Conservation (phyloP, 2,113 vertebrate genomes). For the Pluvialis apricaria region DNA sequence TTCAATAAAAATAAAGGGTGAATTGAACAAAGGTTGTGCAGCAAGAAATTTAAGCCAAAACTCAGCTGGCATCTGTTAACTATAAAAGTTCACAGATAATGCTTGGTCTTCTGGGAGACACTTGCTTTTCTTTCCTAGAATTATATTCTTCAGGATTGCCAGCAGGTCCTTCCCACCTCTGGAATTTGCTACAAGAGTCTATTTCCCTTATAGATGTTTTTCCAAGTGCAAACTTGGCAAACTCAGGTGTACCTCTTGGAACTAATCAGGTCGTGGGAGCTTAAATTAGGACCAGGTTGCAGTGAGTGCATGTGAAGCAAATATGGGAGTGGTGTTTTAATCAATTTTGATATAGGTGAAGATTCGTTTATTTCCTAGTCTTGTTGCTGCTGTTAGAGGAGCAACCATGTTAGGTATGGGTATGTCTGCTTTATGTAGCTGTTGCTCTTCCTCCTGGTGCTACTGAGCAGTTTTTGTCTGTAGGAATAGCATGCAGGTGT, state of each 20-base stretch:
- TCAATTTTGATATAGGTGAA: background rate
- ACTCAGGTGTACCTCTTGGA: conserved; percentile 6
- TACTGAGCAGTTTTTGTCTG: background rate
- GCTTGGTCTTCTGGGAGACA: background rate
- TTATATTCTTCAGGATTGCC: background rate
- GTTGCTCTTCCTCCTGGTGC: background rate
- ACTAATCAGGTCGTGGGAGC: background rate
- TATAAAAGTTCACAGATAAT: background rate
- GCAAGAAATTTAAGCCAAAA: background rate
- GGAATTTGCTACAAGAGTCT: conserved; percentile 9
- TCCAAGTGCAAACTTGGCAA: conserved; percentile 18
- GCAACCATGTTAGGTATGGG: background rate
- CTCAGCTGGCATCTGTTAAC: conserved; percentile 20
- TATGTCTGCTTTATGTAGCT: background rate
- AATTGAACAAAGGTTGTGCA: background rate
- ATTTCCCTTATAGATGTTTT: background rate
- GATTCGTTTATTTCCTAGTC: background rate
- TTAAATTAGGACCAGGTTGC: background rate
- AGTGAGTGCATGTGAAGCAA: background rate
- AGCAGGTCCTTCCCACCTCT: background rate
- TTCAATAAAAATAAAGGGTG: background rate
- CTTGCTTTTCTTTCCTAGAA: conserved; percentile 3
- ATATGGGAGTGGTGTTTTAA: background rate
- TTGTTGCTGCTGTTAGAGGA: background rate
- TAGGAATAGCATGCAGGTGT: background rate